Evolutionary conservation across 64 coral and sea anemone genomes (phyloP), one percentile per base, ranked within the genome.

Genomic region (Pachyseris speciosa): DNA sequence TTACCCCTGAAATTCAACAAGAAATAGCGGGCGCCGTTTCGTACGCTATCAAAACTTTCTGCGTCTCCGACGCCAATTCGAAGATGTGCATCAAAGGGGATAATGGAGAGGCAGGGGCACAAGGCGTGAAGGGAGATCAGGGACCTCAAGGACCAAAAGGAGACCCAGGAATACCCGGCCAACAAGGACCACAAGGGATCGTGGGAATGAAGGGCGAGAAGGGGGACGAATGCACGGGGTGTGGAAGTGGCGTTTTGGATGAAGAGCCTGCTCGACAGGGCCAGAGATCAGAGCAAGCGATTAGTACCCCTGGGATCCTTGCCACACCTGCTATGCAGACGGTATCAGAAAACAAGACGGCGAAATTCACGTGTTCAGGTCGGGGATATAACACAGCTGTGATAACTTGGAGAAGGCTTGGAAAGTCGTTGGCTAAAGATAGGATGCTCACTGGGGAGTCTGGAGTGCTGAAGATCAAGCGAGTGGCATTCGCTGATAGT

Each of bases 161-260:
- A 20, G 22, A 42, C 22, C 37, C 64, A 4, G 84, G 84, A n/a
- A 25, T 33, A 28, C 41, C 40, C 11, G 65, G 87, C 40, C 44
- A 28, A 2, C 60, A 9, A 16, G 86, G 86, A 27, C 37, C 55
- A 34, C 49, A 64, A 13, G 85, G 85, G 9, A 37, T 65, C 10
- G 33, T 15, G 0, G 92, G 92, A 33, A 26, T 67, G 6, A 93
- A 80, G 48, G 91, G 91, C 19, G 64, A 80, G 1, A 93, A 64
- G 51, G 91, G 83, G 26, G 68, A 87, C 7, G 16, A 29, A 57
- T 19, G 52, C 19, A 57, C 12, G 8, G 15, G 52, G 19, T 17
- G 52, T 0, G 91, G 91, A 58, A 28, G 37, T 15, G 41, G 64
- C 29, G 51, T 53, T 52, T 9, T 32, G 69, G 16, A 80, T 51